Conservation (phyloP, 35 echinoderm and acorn worm species). For the Stichopus chloronotus region DNA sequence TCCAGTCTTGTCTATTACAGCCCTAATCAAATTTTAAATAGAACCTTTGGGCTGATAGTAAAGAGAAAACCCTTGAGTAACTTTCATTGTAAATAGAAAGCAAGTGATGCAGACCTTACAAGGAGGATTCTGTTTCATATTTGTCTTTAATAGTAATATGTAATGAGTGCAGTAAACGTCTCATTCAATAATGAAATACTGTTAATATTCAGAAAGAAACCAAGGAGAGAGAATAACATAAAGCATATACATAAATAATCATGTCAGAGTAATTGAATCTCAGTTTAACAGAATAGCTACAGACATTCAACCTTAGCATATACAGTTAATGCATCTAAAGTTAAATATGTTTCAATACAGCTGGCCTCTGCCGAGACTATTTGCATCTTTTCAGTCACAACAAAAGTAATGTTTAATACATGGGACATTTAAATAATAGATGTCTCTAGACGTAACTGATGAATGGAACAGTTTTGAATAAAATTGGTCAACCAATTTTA, state of each 20-base stretch:
- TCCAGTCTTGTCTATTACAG: background rate
- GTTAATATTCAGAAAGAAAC: background rate
- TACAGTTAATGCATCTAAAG: background rate
- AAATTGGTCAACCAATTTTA: background rate
- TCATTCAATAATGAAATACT: background rate
- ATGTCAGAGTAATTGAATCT: background rate
- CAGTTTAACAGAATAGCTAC: background rate
- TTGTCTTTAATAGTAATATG: background rate
- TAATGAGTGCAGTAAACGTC: background rate
- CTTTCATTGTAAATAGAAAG: background rate
- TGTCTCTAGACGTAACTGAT: background rate
- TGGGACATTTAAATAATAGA: conserved; percentile 8
- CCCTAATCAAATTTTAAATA: background rate
- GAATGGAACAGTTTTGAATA: background rate
- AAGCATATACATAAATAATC: background rate
- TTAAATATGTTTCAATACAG: background rate
- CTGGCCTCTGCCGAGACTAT: background rate
- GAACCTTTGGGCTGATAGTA: background rate
- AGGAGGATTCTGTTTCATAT: background rate
- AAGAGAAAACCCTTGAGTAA: background rate
- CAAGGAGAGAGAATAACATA: background rate
- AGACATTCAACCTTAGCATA: background rate
- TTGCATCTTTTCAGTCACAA: background rate
- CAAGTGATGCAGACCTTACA: background rate
- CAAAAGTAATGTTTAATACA: background rate